Base-by-base conservation (phyloP, 2,888 invertebrate species). In the Chouioia cunea region DNA sequence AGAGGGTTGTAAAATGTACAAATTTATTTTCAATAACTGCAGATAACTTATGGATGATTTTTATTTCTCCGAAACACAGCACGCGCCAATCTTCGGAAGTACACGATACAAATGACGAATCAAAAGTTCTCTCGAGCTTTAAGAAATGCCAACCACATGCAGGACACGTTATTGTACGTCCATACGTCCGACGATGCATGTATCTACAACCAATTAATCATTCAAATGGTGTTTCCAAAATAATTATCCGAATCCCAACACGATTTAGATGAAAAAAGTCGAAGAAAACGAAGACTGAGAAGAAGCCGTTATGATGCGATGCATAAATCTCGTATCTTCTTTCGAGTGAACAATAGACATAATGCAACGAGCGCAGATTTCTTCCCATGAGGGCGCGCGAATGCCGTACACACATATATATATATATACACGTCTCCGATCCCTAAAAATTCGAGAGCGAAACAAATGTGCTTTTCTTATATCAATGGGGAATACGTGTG, bases 291-390 rank as follows among this genome's bases (percentile, higher is more conserved):
- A 60, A 27, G 18, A 48, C 43, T 18, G 10, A 6, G 16, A 43
- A n/a, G 60, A 48, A 63, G 43, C 20, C 43, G 16, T 43, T 22
- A 52, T 27, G 52, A 15, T 52, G 2, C 15, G 53, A n/a, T 15
- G 36, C 52, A 67, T 67, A 67, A 67, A 67, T 67, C 60, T 60
- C 46, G 4, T 47, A 67, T 67, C 66, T 67, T 54, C n/a, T 43
- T 27, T 23, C 22, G 8, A 2, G 6, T 54, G 56, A 62, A 68
- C 68, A 68, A 68, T 68, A 50, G 62, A 10, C 10, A 36, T 36
- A 36, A 43, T 62, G 47, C 53, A 58, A 3, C 43, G 54, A 54
- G n/a, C 59, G 60, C 44, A 4, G 54, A 27, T 59, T 36, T n/a
- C 48, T 50, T 62, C 62, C 56, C 67, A 68, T 68, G 56, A 44